These are phyloP conservation scores for Poecilia gillii DNA, from an alignment of 2,797 vertebrate species.

Conservation along the genomic window DNA sequence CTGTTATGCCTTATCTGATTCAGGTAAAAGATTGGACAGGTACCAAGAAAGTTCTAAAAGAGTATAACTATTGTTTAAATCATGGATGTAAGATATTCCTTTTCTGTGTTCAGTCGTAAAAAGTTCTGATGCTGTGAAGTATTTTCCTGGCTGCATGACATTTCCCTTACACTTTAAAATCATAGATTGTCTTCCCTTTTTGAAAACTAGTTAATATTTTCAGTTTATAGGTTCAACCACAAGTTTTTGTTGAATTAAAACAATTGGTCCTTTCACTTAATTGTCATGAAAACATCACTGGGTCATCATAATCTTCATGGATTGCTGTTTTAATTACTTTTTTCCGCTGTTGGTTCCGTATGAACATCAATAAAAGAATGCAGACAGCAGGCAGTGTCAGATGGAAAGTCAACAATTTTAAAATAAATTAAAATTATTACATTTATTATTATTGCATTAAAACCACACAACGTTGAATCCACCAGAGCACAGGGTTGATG, in stretches of 20 bases:
- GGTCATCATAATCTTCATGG: background rate
- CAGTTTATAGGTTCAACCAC: background rate
- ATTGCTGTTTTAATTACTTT: background rate
- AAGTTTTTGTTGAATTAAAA: background rate
- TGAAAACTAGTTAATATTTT: no score
- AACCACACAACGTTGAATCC: background rate
- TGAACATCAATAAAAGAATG: background rate
- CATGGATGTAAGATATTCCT: background rate
- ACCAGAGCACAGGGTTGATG: no score
- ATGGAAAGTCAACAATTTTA: background rate
- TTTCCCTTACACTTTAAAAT: background rate
- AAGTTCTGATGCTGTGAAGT: background rate
- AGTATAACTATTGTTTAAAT: background rate
- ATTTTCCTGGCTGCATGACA: background rate
- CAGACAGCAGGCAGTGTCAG: background rate
- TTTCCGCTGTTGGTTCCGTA: background rate
- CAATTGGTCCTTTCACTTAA: background rate
- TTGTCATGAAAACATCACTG: background rate
- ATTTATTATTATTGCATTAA: background rate
- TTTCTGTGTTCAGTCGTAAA: background rate
- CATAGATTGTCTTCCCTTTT: background rate
- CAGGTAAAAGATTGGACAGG: background rate
- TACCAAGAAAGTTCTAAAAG: background rate
- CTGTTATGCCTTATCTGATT: background rate
- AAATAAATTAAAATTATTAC: background rate